Evolutionary conservation across 1,140 invertebrate genomes (phyloP).

Genomic region (Lepidurus packardi): DNA sequence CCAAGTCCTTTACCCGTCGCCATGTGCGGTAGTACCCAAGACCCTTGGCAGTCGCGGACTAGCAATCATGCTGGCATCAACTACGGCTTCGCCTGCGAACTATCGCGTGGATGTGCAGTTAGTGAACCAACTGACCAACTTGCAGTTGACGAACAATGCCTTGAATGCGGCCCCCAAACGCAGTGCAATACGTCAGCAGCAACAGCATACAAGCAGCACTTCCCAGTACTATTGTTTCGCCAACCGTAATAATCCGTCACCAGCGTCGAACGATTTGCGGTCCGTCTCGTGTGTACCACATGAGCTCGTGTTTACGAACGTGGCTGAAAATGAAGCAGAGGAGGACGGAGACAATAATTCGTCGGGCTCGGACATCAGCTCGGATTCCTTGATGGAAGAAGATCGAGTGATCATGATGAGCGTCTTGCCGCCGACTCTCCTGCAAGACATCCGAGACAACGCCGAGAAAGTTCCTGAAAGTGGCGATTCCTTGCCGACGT

Average conservation of each 20-base stretch:
- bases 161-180: background rate
- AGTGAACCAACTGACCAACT: background rate
- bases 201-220: background rate
- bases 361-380: background rate
- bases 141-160: constrained; percentile 1
- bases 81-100: background rate
- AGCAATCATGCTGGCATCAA: constrained; percentile 5
- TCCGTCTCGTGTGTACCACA: background rate
- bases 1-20: background rate
- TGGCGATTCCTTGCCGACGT: background rate
- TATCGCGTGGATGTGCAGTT: constrained; percentile 16
- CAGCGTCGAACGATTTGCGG: background rate
- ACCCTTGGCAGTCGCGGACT: background rate
- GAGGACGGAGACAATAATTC: background rate
- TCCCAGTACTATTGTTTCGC: background rate
- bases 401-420: background rate
- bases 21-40: background rate
- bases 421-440: constrained; percentile 51
- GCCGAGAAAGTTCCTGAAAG: constrained; percentile 45
- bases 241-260: background rate
- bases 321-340: background rate
- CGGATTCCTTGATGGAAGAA: background rate
- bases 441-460: constrained; percentile 56
- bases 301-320: background rate
- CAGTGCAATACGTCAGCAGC: background rate